Evolutionary conservation across 2,888 invertebrate species (phyloP).

Genomic region (Erannis defoliaria): DNA sequence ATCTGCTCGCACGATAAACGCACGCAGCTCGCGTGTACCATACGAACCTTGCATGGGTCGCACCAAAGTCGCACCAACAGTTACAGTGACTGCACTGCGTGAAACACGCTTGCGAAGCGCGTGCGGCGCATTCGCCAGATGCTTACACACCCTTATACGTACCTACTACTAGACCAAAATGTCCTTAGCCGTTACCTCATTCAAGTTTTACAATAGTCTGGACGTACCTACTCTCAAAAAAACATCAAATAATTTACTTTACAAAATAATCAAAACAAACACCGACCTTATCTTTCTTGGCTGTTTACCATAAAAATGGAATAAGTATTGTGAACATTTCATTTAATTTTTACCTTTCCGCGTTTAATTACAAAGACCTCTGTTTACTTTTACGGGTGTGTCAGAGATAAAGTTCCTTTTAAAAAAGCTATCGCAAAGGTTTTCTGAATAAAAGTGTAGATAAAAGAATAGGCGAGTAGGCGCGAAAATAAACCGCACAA

Average conservation of each 20-base stretch:
- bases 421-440: slow-evolving; percentile 32
- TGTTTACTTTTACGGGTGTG: slow-evolving; percentile 35
- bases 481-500: slow-evolving; percentile 29
- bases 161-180: too few relatives aligned
- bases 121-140: too few relatives aligned
- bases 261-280: slow-evolving; percentile 16
- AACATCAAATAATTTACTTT: slow-evolving; percentile 6
- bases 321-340: slow-evolving; percentile 21
- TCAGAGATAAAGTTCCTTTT: slow-evolving; percentile 36
- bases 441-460: slow-evolving; percentile 33
- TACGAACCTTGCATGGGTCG: too few relatives aligned
- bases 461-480: slow-evolving; percentile 31
- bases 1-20: too few relatives aligned
- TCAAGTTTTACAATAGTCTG: too few relatives aligned
- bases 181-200: too few relatives aligned
- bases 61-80: too few relatives aligned
- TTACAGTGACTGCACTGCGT: too few relatives aligned
- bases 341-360: slow-evolving; percentile 23
- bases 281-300: slow-evolving; percentile 12
- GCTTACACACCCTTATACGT: too few relatives aligned
- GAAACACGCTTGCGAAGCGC: too few relatives aligned
- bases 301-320: slow-evolving; percentile 28
- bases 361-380: slow-evolving; percentile 33
- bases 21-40: too few relatives aligned
- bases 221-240: too few relatives aligned